Base-by-base conservation (phyloP, 2,797 vertebrate species). In the Myotis myotis region DNA sequence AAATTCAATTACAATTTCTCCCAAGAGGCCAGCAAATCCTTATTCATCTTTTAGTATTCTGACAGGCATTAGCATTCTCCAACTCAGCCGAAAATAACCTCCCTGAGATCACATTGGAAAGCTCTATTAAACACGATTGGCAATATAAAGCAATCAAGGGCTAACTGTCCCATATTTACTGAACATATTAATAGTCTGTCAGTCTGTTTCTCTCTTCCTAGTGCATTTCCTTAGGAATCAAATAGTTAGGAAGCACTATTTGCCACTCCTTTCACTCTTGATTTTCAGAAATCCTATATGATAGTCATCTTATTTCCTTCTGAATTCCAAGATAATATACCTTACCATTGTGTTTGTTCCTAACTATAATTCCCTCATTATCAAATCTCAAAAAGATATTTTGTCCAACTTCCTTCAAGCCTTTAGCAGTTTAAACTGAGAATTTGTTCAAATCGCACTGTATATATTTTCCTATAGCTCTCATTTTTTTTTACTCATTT, bases 71-170 rank as follows among this genome's bases (percentile, higher is more conserved):
- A 97, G 68, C 44, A 49, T 95, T 97, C 95, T 70, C 84, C 86
- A 96, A 41, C 62, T 97, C 78, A 75, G 76, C 22, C 72, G 20
- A 95, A 97, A 94, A 89, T 93, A 66, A 80, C n/a, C 79, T 93
- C 79, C 41, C 70, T 87, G 95, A 96, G 94, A 93, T 82, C 8
- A 74, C 30, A 96, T 96, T 95, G 92, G 78, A 94, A 97, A 96
- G 66, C 15, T 30, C 20, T 80, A 47, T 91, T 97, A 89, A 84
- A 96, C 96, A 96, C 1, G 2, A 82, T 68, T 25, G 44, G 51
- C 36, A 36, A 78, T 93, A 84, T 57, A 92, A 74, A 92, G 36
- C 38, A 91, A 82, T 76, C 66, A 91, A 79, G 30, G 92, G 41
- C 71, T 91, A 44, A 49, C 28, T 85, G 88, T 78, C 41, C 64